phyloP scores from a whole-genome alignment of 35 echinoderm and acorn worm genomes.

The Heliocidaris tuberculata region DNA sequence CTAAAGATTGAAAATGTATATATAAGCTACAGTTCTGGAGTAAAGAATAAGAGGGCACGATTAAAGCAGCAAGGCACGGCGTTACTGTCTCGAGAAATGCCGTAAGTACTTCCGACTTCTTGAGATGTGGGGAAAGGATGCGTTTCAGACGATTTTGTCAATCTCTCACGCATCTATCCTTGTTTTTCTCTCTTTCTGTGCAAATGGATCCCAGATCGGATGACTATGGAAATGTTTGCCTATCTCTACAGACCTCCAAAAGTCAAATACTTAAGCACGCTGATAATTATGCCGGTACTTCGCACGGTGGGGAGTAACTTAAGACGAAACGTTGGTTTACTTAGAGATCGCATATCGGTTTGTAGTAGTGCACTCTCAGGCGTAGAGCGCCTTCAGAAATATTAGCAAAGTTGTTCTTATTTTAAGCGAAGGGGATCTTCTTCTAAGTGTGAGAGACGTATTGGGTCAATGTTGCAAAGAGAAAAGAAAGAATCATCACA shows the following conservation, averaged over 20 bases:
- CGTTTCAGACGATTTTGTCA: not conserved
- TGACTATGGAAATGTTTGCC: conserved; percentile 10
- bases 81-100: not conserved
- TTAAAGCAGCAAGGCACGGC: not conserved
- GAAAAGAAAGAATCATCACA: too few species aligned
- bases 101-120: not conserved
- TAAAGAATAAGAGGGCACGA: not conserved
- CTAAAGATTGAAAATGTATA: too few species aligned
- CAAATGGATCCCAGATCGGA: not conserved
- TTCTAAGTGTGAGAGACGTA: too few species aligned
- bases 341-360: not conserved
- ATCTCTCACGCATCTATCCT: not conserved
- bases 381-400: not conserved
- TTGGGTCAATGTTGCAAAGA: too few species aligned
- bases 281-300: conserved; percentile 10
- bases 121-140: not conserved
- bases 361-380: not conserved
- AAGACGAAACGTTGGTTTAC: not conserved
- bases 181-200: not conserved
- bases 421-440: too few species aligned
- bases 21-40: too few species aligned
- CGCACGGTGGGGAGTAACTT: not conserved
- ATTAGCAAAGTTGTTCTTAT: not conserved
- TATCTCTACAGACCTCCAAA: not conserved
- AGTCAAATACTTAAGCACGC: conserved; percentile 10